Evolutionary conservation across 2,888 invertebrate species (phyloP).

Genomic region (Rhimphoctona megacephalus): DNA sequence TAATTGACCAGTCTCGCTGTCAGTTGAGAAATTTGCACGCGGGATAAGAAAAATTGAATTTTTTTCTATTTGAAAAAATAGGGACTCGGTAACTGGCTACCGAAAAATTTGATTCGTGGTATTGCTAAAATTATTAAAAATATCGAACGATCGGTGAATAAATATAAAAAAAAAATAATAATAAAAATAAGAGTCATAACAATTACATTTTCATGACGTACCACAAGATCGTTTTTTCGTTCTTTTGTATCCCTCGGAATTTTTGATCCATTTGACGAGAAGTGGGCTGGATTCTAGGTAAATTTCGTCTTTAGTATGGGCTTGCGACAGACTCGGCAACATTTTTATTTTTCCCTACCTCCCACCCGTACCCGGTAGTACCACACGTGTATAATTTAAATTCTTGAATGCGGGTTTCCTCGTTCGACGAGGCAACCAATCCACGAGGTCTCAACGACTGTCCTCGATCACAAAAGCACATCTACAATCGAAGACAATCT

Average conservation of each 20-base stretch:
- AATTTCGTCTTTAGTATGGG: slow-evolving; percentile 11
- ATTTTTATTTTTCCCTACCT: not conserved
- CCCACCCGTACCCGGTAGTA: not conserved
- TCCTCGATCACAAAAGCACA: slow-evolving; percentile 32
- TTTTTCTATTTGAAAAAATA: not conserved
- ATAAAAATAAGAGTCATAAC: not conserved
- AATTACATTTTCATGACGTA: slow-evolving; percentile 27
- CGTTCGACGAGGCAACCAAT: not conserved
- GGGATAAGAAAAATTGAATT: not conserved
- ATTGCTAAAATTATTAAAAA: not conserved
- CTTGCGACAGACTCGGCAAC: not conserved
- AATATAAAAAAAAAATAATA: not conserved
- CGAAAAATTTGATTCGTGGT: not conserved
- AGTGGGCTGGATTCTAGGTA: slow-evolving; percentile 45
- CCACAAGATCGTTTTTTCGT: slow-evolving; percentile 38
- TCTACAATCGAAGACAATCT: slow-evolving; percentile 1
- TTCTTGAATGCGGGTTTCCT: slow-evolving; percentile 1
- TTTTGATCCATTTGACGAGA: slow-evolving; percentile 42
- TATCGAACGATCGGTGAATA: not conserved
- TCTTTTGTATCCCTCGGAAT: slow-evolving; percentile 25
- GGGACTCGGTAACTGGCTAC: not conserved
- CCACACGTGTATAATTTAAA: not conserved
- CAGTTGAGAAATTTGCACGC: not conserved
- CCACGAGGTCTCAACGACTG: not conserved
- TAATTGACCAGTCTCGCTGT: not conserved